A percentile compares a stretch with the other conserved stretches of the same genome.
These are phyloP conservation scores for Drosophila kohkoa DNA, from an alignment of 1,140 invertebrate genomes.

Conservation along the genomic window DNA sequence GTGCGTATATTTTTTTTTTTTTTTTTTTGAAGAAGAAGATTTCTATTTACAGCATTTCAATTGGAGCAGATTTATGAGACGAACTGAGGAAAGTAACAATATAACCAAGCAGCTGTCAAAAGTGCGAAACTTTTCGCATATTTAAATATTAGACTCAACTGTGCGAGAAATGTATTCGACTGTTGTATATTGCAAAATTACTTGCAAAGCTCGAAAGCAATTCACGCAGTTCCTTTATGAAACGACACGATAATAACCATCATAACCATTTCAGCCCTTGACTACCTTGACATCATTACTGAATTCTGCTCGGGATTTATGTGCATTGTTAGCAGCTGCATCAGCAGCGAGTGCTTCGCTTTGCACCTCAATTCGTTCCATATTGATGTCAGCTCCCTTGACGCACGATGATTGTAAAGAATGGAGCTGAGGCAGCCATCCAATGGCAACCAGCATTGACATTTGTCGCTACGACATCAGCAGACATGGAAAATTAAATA, in stretches of 20 bases:
- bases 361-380: neutral
- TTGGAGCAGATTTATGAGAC: conserved; percentile 66
- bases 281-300: conserved; percentile 68
- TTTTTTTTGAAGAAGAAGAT: too few species aligned
- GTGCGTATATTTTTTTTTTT: conserved; percentile 68
- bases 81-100: conserved; percentile 11
- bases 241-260: conserved; percentile 6
- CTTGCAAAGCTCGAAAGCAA: neutral
- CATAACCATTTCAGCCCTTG: conserved; percentile 1
- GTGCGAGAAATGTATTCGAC: conserved; percentile 24
- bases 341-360: neutral
- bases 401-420: conserved; percentile 16
- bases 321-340: conserved; percentile 53
- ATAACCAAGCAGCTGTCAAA: conserved; percentile 35
- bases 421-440: conserved; percentile 15
- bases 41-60: conserved; percentile 78
- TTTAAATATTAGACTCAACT: conserved; percentile 51
- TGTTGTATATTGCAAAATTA: conserved; percentile 38
- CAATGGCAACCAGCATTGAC: conserved; percentile 53
- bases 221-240: neutral
- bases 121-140: conserved; percentile 51
- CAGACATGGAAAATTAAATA: conserved; percentile 66
- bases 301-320: conserved; percentile 60
- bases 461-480: conserved; percentile 37
- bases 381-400: conserved; percentile 17